A percentile compares a stretch with the other conserved stretches of the same genome.
Evolutionary conservation across 30 jellyfish, hydroid and myxozoan genomes (phyloP).

Genomic region (Euphysa ruthae): DNA sequence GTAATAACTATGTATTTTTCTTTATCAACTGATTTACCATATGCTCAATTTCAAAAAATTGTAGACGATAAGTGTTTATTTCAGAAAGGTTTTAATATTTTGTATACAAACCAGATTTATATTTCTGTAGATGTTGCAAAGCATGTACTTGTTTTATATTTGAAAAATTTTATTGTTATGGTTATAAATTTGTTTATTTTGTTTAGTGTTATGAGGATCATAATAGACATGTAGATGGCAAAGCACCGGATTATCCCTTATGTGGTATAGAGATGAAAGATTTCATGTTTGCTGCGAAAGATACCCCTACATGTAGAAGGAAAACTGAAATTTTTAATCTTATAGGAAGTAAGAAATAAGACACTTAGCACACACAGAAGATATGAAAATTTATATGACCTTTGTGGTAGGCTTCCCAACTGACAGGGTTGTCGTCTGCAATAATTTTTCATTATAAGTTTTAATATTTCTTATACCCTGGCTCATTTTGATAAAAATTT

Average conservation of each 20-base stretch:
- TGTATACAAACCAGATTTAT: too few species aligned
- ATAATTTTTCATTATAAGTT: too few species aligned
- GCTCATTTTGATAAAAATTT: too few species aligned
- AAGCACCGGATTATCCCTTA: constrained; percentile 56
- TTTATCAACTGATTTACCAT: too few species aligned
- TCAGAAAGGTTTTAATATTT: too few species aligned
- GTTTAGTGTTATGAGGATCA: constrained; percentile 64
- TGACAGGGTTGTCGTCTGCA: too few species aligned
- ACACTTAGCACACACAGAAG: neutral
- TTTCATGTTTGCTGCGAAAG: constrained; percentile 99
- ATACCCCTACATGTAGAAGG: constrained; percentile 92
- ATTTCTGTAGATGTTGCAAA: too few species aligned
- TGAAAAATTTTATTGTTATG: neutral
- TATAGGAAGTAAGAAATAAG: constrained; percentile 28
- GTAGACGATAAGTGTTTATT: too few species aligned
- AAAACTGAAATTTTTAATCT: constrained; percentile 62
- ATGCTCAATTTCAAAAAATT: too few species aligned
- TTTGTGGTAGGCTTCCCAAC: too few species aligned
- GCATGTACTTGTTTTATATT: neutral
- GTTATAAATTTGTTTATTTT: neutral
- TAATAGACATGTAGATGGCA: constrained; percentile 51
- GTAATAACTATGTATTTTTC: too few species aligned
- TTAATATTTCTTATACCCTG: too few species aligned
- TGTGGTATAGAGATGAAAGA: constrained; percentile 94
- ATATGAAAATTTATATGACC: neutral